Base-by-base conservation (phyloP, 2,888 invertebrate genomes). In the Clunio marinus region DNA sequence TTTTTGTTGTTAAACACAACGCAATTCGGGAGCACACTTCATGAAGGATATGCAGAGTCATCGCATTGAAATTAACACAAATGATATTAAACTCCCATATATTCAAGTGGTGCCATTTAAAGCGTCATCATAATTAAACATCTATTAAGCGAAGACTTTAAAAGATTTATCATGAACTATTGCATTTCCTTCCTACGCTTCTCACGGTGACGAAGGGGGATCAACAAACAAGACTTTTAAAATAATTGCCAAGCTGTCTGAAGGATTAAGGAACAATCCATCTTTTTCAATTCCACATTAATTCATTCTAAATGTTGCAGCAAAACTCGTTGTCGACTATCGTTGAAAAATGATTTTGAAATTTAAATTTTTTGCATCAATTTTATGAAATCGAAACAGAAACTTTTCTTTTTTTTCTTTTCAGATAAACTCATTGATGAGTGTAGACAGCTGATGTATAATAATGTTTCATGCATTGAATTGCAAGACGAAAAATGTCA, bases 191-290 rank as follows among this genome's bases (percentile, higher is more conserved):
- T 41, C 41, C 15, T 32, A 4, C 41, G 41, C 41, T 5, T 41
- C 41, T 41, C 41, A 10, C 41, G 41, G n/a, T n/a, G 41, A 41
- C 41, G 41, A 41, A 15, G 41, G 41, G 15, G n/a, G 41, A 41
- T n/a, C 41, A 41, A 15, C 10, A 32, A 41, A 41, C 41, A 15
- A 41, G 41, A 41, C 41, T 41, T n/a, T 41, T 15, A 35, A 63
- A 63, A 63, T 63, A 63, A 63, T 63, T 63, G 63, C 63, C 46
- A 60, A 60, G 28, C 17, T 60, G 37, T 60, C 60, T 60, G 15
- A 37, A n/a, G 24, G 63, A 63, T 63, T 63, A 45, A 63, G 46
- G 27, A 45, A 20, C 63, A 63, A 63, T 63, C 63, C 63, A 63
- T 63, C 63, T 63, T 63, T 35, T 46, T 45, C 63, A 63, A 63